A percentile compares a stretch with the other conserved stretches of the same genome.
Conservation (phyloP, 2,888 invertebrate species). For the Anthophora plumipes region DNA sequence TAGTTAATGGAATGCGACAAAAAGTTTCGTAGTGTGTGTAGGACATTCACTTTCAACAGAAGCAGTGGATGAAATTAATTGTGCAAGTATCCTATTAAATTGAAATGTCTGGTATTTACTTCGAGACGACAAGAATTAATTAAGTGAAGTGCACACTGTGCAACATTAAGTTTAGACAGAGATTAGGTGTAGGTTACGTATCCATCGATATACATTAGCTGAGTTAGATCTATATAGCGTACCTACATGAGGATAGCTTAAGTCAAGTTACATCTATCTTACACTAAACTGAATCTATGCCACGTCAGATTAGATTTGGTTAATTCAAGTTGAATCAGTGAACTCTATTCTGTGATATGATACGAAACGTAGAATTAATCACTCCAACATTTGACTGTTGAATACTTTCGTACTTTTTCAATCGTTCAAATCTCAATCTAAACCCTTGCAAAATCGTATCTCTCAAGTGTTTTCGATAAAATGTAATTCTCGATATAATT, state of each 20-base stretch:
- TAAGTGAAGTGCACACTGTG: background rate
- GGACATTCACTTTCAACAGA: too few relatives aligned
- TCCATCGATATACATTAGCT: slow-evolving; percentile 1
- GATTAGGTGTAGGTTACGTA: slow-evolving; percentile 3
- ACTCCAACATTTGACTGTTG: too few relatives aligned
- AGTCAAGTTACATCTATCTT: background rate
- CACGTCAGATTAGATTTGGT: background rate
- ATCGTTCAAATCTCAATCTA: too few relatives aligned
- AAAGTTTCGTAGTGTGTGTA: too few relatives aligned
- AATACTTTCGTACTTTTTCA: too few relatives aligned
- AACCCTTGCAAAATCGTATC: too few relatives aligned
- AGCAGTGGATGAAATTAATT: background rate
- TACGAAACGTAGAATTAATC: background rate
- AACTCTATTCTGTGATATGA: background rate
- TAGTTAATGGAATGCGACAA: too few relatives aligned
- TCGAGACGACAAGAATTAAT: background rate
- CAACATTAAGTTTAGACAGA: background rate
- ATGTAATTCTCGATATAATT: too few relatives aligned
- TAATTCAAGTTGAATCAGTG: background rate
- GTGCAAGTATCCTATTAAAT: background rate
- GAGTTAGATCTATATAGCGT: slow-evolving; percentile 3
- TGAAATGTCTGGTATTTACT: background rate
- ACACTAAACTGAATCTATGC: background rate
- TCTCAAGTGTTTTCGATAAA: too few relatives aligned
- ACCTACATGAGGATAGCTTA: slow-evolving; percentile 9